Base-by-base conservation (phyloP, 2,113 vertebrate species). In the Larimichthys crocea region DNA sequence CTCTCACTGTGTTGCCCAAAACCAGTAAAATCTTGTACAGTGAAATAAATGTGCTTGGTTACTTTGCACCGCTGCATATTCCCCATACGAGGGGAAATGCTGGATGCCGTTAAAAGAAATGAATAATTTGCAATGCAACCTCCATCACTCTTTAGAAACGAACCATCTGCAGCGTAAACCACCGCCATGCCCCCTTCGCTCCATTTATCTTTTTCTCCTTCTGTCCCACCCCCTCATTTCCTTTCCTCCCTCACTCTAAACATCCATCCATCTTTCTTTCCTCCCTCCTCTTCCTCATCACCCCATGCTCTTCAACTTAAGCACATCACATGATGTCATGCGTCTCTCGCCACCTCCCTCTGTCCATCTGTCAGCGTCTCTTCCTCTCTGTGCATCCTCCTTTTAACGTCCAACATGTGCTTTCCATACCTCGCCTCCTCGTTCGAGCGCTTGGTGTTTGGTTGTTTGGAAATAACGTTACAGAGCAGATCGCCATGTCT, bases 301-400 rank as follows among this genome's bases (percentile, higher is more conserved):
- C 72, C 70, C 65, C 67, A 14, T 77, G 29, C 49, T 60, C 60
- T 69, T 80, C 17, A 72, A 57, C 64, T 77, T 68, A 46, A 76
- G 49, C 73, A 24, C 8, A 56, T 85, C 69, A 29, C 77, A 49
- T 64, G 68, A 69, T 12, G 4, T 64, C 73, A 80, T 14, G 20
- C n/a, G 20, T 57, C 57, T 8, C 83, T 83, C 65, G 10, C 11
- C 66, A 22, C 82, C 70, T 71, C 74, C n/a, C 72, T 53, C 67
- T 5, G 19, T 49, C 86, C 85, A 85, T 88, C 87, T 89, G 85
- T 90, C 81, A 79, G 20, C 15, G 10, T 14, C 50, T 64, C 48
- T 29, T 20, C 79, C 20, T 79, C 61, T 55, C 60, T 57, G 3
- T 69, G 55, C 49, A 3, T 70, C 62, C 53, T 22, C 64, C 66